phyloP scores from a whole-genome alignment of 2,113 vertebrate species.

The Elanoides forficatus region DNA sequence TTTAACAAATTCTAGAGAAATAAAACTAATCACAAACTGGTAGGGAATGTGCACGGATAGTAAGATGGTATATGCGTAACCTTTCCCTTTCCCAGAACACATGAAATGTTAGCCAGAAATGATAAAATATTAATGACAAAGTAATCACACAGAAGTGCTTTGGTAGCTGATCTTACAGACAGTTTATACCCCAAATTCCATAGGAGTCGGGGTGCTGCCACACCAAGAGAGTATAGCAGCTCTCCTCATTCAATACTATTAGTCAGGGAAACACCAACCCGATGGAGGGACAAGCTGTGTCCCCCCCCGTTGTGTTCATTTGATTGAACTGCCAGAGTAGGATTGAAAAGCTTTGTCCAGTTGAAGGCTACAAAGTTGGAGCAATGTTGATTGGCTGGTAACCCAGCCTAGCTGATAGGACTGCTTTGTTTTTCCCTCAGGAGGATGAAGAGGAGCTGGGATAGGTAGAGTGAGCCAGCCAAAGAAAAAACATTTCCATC shows the following conservation, averaged over 20 bases:
- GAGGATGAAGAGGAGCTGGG: neutral
- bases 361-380: neutral
- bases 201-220: neutral
- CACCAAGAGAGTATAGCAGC: neutral
- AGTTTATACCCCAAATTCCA: neutral
- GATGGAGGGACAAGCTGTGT: neutral
- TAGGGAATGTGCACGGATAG: neutral
- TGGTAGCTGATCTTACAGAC: neutral
- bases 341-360: neutral
- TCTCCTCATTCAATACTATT: neutral
- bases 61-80: neutral
- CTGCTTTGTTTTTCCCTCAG: neutral
- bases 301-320: neutral
- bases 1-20: neutral
- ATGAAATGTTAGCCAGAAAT: neutral
- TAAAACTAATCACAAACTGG: neutral
- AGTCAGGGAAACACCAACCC: neutral
- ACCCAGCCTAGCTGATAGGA: neutral
- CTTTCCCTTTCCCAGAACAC: neutral
- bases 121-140: neutral
- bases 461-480: neutral
- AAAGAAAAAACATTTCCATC: neutral
- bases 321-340: neutral
- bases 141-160: neutral
- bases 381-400: neutral